Percentiles rank a stretch among this genome's conserved stretches.
These are phyloP conservation scores for Ovibos moschatus DNA, from an alignment of 2,113 vertebrate species.

Conservation along the genomic window DNA sequence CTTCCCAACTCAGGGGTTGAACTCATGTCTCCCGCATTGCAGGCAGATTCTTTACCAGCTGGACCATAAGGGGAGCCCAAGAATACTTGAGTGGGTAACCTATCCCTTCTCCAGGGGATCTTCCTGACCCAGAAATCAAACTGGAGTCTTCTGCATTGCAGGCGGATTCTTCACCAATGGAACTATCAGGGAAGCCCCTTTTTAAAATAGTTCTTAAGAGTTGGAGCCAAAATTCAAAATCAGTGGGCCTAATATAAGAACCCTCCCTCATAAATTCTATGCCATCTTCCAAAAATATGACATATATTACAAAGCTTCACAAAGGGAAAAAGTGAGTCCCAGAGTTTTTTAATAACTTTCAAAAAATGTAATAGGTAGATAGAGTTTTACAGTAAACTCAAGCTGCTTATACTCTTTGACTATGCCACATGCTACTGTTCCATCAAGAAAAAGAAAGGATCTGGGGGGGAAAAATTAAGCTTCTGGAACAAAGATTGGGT, in stretches of 20 bases:
- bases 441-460: constrained; percentile 7
- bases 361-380: background rate
- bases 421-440: background rate
- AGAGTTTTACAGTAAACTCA: background rate
- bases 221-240: background rate
- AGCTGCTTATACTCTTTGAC: background rate
- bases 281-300: background rate
- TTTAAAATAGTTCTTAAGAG: background rate
- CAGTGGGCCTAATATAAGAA: background rate
- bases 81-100: background rate
- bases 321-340: background rate
- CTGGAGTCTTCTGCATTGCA: background rate
- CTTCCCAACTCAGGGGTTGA: background rate
- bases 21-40: background rate
- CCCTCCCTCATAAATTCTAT: background rate
- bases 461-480: background rate
- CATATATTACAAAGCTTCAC: background rate
- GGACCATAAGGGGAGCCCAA: background rate
- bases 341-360: constrained; percentile 25
- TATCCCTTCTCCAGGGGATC: background rate
- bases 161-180: background rate
- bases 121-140: background rate
- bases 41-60: background rate
- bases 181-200: background rate
- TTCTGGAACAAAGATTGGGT: background rate